Percentiles rank a stretch among this genome's conserved stretches.
Conservation (phyloP, 2,113 vertebrate genomes). For the Perccottus glenii region DNA sequence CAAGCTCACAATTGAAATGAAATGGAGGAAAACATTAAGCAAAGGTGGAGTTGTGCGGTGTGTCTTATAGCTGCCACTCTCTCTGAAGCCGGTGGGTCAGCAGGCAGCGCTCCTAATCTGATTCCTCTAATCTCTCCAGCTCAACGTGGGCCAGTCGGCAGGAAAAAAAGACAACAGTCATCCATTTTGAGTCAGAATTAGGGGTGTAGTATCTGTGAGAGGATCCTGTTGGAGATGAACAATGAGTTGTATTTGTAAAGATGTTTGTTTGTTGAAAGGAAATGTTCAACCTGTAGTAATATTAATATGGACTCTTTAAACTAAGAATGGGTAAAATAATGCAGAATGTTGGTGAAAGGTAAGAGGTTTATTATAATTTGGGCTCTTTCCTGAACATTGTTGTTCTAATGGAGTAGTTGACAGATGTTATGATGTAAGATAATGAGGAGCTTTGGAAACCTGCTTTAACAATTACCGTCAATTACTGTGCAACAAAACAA, state of each 20-base stretch:
- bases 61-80: slow-evolving; percentile 38
- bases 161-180: slow-evolving; percentile 65
- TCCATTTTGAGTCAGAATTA: slow-evolving; percentile 73
- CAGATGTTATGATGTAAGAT: too few relatives aligned
- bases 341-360: too few relatives aligned
- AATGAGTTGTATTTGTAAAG: too few relatives aligned
- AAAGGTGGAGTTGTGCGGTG: slow-evolving; percentile 38
- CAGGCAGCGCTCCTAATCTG: slow-evolving; percentile 83
- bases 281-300: not conserved
- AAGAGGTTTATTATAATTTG: too few relatives aligned
- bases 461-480: too few relatives aligned
- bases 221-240: too few relatives aligned
- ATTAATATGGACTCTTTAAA: too few relatives aligned
- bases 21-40: slow-evolving; percentile 40
- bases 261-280: not conserved
- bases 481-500: too few relatives aligned
- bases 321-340: too few relatives aligned
- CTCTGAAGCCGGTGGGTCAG: slow-evolving; percentile 69
- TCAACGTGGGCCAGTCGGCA: slow-evolving; percentile 75
- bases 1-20: slow-evolving; percentile 24
- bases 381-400: too few relatives aligned
- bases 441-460: too few relatives aligned
- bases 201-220: slow-evolving; percentile 13
- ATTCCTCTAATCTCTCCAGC: slow-evolving; percentile 91
- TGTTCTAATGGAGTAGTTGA: too few relatives aligned